A percentile compares a stretch with the other conserved stretches of the same genome.
Evolutionary conservation across 2,113 vertebrate species (phyloP).

Genomic region (Eonycteris spelaea): DNA sequence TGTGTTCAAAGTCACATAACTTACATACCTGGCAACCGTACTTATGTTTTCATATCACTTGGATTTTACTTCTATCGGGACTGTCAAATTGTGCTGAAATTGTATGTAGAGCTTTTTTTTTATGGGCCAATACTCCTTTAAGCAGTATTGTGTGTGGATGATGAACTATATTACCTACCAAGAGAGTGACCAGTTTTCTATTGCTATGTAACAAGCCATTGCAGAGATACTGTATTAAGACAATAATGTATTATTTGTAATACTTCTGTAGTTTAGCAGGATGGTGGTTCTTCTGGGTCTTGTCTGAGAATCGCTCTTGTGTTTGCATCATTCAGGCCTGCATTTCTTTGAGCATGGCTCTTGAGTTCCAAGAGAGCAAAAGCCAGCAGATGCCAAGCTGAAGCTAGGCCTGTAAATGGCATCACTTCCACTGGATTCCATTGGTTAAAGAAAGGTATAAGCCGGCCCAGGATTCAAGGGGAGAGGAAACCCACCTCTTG

Average conservation of each 20-base stretch:
- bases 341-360: neutral
- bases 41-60: neutral
- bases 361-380: neutral
- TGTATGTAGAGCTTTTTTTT: neutral
- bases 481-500: neutral
- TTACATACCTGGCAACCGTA: neutral
- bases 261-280: neutral
- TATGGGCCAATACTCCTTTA: neutral
- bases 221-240: neutral
- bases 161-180: neutral
- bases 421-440: neutral
- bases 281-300: neutral
- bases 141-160: neutral
- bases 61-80: neutral
- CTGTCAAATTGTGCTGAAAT: neutral
- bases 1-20: neutral
- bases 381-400: neutral
- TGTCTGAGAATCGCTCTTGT: neutral
- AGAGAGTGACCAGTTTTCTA: neutral
- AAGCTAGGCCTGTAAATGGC: neutral
- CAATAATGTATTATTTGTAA: neutral
- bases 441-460: neutral
- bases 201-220: neutral
- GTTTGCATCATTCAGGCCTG: neutral
- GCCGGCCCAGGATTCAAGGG: neutral